Evolutionary conservation across 1,140 invertebrate genomes (phyloP).

Genomic region (Pseudomyrmex sp.): DNA sequence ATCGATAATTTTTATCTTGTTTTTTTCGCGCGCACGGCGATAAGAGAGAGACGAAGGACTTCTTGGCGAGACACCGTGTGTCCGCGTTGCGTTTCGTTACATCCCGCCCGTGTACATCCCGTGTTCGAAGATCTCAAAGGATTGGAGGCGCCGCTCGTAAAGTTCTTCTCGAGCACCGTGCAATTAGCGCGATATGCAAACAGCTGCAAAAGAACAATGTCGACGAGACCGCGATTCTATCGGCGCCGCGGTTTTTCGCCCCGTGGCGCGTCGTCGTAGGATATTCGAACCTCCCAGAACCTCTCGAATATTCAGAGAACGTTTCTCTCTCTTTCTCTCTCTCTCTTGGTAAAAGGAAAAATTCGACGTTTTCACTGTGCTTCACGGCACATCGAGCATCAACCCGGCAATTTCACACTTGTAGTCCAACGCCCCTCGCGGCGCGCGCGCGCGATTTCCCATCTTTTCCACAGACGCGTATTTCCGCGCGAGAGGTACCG

Average conservation of each 20-base stretch:
- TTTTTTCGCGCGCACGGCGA: slow-evolving; percentile 14
- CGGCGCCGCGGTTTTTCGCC: neutral
- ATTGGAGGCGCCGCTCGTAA: slow-evolving; percentile 24
- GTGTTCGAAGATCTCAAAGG: slow-evolving; percentile 24
- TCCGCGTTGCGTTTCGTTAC: slow-evolving; percentile 1
- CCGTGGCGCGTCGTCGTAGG: neutral
- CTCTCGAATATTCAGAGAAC: slow-evolving; percentile 17
- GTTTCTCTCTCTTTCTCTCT: slow-evolving; percentile 10
- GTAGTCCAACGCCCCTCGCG: slow-evolving; percentile 29
- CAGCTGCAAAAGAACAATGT: slow-evolving; percentile 1
- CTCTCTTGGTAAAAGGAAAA: slow-evolving; percentile 1
- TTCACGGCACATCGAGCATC: slow-evolving; percentile 58
- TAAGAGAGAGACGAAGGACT: slow-evolving; percentile 30
- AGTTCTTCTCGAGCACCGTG: slow-evolving; percentile 9
- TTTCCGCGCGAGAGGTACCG: slow-evolving; percentile 71
- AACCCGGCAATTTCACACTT: slow-evolving; percentile 81
- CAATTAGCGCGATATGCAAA: slow-evolving; percentile 51
- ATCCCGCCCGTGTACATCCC: neutral
- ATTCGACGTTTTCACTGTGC: slow-evolving; percentile 7
- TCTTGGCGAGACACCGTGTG: neutral
- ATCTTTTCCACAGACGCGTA: slow-evolving; percentile 73
- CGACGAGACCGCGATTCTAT: neutral
- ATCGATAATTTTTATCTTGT: slow-evolving; percentile 21
- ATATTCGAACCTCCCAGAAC: neutral
- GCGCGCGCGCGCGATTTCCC: slow-evolving; percentile 63